These are phyloP conservation scores for Volucella bombylans DNA, from an alignment of 2,888 invertebrate genomes.

Conservation along the genomic window DNA sequence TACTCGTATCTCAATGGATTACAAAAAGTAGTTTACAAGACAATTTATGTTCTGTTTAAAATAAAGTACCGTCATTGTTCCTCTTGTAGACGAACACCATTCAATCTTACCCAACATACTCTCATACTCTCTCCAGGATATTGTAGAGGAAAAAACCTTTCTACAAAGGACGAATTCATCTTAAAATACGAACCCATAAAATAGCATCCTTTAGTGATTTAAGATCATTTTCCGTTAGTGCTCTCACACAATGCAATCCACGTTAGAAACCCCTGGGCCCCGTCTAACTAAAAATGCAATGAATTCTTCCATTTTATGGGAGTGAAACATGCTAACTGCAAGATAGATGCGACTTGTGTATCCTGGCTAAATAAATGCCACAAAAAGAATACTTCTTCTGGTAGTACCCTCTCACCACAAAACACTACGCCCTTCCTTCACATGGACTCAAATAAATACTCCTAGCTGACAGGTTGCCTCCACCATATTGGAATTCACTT, in stretches of 20 bases:
- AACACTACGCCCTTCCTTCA: constrained; percentile 18
- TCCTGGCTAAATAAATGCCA: constrained; percentile 61
- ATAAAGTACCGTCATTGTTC: constrained; percentile 70
- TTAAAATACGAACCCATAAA: constrained; percentile 67
- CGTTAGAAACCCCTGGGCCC: neutral
- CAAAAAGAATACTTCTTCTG: constrained; percentile 15
- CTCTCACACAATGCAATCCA: constrained; percentile 52
- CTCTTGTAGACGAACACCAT: constrained; percentile 61
- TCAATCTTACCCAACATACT: constrained; percentile 55
- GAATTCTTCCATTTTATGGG: constrained; percentile 73
- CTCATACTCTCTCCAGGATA: neutral
- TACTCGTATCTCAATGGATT: constrained; percentile 24
- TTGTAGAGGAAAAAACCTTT: constrained; percentile 7
- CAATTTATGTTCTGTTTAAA: constrained; percentile 64
- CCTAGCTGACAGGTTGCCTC: constrained; percentile 47
- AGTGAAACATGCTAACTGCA: constrained; percentile 74
- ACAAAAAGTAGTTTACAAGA: constrained; percentile 40
- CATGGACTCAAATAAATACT: constrained; percentile 52
- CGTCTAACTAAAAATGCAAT: constrained; percentile 58
- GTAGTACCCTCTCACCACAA: neutral
- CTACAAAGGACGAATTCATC: constrained; percentile 67
- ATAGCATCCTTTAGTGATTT: constrained; percentile 70
- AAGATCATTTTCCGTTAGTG: constrained; percentile 67
- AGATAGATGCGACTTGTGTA: constrained; percentile 73
- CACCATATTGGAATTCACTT: neutral